Evolutionary conservation across 1,140 invertebrate species (phyloP).

Genomic region (Palaemon carinicauda): DNA sequence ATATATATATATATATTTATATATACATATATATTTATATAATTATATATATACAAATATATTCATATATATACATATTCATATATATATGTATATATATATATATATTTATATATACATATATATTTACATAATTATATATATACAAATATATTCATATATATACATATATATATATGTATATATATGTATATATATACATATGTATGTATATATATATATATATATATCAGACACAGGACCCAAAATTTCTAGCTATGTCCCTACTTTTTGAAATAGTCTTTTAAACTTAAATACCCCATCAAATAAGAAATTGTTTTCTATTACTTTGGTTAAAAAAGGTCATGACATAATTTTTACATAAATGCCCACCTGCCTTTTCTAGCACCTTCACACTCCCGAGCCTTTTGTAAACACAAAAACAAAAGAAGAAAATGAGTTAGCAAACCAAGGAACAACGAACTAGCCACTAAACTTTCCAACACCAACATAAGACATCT

Average conservation of each 20-base stretch:
- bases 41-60: neutral
- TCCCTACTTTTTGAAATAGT: no score
- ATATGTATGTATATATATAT: neutral
- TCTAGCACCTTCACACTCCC: no score
- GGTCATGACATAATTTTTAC: neutral
- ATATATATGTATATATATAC: neutral
- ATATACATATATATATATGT: neutral
- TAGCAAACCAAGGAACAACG: no score
- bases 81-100: neutral
- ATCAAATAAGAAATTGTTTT: neutral
- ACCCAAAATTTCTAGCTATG: neutral
- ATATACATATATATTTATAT: neutral
- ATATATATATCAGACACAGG: neutral
- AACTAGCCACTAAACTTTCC: no score
- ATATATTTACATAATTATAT: neutral
- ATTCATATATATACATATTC: neutral
- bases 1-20: neutral
- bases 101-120: neutral
- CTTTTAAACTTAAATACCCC: no score
- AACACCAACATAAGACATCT: no score
- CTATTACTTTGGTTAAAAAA: neutral
- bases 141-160: neutral
- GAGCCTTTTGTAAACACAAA: no score
- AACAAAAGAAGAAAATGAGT: no score
- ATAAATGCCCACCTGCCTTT: no score